Evolutionary conservation across 1,140 invertebrate species (phyloP).

Genomic region (Panonychus citri): DNA sequence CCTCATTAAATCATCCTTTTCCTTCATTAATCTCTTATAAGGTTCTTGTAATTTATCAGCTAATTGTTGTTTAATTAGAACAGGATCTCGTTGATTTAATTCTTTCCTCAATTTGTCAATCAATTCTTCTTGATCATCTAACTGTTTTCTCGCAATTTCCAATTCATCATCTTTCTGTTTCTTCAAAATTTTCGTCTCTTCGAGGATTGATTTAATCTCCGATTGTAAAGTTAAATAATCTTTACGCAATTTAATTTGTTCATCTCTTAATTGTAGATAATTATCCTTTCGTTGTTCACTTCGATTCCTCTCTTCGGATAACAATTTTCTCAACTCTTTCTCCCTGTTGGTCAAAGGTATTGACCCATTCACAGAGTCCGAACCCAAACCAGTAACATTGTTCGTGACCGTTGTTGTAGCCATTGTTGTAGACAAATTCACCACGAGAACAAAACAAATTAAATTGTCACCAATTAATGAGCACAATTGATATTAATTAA

Average conservation of each 20-base stretch:
- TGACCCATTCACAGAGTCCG: too few relatives aligned
- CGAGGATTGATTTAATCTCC: constrained; percentile 6
- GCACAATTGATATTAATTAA: too few relatives aligned
- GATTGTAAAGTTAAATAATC: constrained; percentile 4
- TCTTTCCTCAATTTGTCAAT: constrained; percentile 1
- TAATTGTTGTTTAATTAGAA: not conserved
- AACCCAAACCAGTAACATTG: too few relatives aligned
- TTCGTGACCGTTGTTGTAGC: too few relatives aligned
- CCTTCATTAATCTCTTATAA: not conserved
- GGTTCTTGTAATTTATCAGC: constrained; percentile 5
- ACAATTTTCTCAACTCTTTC: constrained; percentile 6
- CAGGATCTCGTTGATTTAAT: constrained; percentile 1
- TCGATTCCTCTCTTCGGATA: constrained; percentile 6
- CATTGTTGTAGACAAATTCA: too few relatives aligned
- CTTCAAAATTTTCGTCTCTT: constrained; percentile 6
- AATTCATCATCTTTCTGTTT: constrained; percentile 6
- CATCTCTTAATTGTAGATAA: constrained; percentile 2
- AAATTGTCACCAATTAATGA: too few relatives aligned
- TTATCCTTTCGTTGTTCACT: constrained; percentile 7
- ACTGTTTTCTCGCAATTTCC: not conserved
- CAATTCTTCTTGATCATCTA: constrained; percentile 1
- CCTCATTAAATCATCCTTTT: not conserved
- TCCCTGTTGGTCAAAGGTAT: too few relatives aligned
- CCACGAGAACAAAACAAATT: too few relatives aligned
- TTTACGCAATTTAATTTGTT: constrained; percentile 8